phyloP scores from a whole-genome alignment of 2,888 invertebrate species.

The Melolontha melolontha region DNA sequence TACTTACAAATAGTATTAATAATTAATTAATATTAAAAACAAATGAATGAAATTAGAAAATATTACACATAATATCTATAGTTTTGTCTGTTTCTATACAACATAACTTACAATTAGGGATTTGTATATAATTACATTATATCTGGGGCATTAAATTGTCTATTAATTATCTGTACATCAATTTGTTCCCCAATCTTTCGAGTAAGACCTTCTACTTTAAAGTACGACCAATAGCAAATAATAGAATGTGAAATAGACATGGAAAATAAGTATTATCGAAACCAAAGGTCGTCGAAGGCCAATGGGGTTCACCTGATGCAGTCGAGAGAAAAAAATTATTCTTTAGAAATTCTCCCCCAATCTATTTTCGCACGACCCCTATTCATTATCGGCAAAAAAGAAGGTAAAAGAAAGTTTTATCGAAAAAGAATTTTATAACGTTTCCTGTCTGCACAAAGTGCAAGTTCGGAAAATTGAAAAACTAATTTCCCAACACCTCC shows the following conservation, averaged over 20 bases:
- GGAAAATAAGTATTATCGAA: slow-evolving; percentile 53
- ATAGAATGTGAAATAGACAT: neutral
- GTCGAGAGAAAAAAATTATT: slow-evolving; percentile 44
- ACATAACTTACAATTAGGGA: no score
- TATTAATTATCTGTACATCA: no score
- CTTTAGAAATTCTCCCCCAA: slow-evolving; percentile 48
- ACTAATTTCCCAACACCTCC: slow-evolving; percentile 34
- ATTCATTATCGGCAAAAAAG: slow-evolving; percentile 43
- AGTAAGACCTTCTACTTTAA: no score
- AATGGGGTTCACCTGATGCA: slow-evolving; percentile 51
- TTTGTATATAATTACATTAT: no score
- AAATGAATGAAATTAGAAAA: no score
- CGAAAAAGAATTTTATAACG: slow-evolving; percentile 33
- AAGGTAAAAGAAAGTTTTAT: slow-evolving; percentile 37
- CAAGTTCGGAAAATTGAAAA: slow-evolving; percentile 41
- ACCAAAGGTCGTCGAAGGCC: slow-evolving; percentile 51
- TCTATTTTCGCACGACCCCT: slow-evolving; percentile 45
- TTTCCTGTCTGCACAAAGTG: slow-evolving; percentile 8
- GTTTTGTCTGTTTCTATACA: no score
- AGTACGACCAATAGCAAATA: no score
- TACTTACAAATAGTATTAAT: no score
- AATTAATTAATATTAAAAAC: no score
- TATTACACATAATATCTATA: no score
- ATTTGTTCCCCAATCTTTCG: no score
- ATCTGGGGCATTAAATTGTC: no score